Evolutionary conservation across 1,140 invertebrate species (phyloP).

Genomic region (Tribolium madens): DNA sequence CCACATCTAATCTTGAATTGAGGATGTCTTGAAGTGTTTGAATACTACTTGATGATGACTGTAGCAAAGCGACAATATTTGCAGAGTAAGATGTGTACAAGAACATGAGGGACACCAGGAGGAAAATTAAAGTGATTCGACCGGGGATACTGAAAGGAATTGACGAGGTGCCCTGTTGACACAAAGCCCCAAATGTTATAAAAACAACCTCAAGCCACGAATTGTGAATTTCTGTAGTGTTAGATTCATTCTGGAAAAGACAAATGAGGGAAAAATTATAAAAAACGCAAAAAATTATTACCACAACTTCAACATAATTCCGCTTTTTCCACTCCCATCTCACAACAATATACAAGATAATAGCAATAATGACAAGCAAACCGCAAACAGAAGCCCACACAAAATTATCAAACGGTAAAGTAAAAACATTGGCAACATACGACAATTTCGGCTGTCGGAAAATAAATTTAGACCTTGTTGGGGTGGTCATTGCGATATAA

Average conservation of each 20-base stretch:
- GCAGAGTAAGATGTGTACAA: conserved; percentile 74
- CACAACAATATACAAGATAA: conserved; percentile 59
- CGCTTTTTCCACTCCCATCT: conserved; percentile 64
- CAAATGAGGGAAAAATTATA: background rate
- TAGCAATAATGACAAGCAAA: conserved; percentile 67
- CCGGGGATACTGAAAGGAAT: conserved; percentile 64
- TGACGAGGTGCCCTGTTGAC: conserved; percentile 70
- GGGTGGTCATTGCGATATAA: conserved; percentile 73
- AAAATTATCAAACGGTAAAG: conserved; percentile 70
- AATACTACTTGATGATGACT: conserved; percentile 73
- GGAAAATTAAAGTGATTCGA: conserved; percentile 68
- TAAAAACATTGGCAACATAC: conserved; percentile 74
- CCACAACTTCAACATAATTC: conserved; percentile 9
- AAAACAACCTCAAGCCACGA: conserved; percentile 54
- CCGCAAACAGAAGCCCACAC: conserved; percentile 71
- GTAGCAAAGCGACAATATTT: conserved; percentile 75
- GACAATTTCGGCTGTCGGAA: conserved; percentile 77
- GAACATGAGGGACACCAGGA: conserved; percentile 68
- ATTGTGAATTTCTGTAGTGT: conserved; percentile 38
- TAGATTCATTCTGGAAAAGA: conserved; percentile 30
- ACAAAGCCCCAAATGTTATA: conserved; percentile 70
- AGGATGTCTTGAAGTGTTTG: conserved; percentile 71
- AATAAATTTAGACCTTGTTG: conserved; percentile 73
- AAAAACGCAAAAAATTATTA: background rate
- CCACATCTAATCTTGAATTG: conserved; percentile 72